phyloP scores from a whole-genome alignment of 2,113 vertebrate genomes.

The Nymphicus hollandicus region DNA sequence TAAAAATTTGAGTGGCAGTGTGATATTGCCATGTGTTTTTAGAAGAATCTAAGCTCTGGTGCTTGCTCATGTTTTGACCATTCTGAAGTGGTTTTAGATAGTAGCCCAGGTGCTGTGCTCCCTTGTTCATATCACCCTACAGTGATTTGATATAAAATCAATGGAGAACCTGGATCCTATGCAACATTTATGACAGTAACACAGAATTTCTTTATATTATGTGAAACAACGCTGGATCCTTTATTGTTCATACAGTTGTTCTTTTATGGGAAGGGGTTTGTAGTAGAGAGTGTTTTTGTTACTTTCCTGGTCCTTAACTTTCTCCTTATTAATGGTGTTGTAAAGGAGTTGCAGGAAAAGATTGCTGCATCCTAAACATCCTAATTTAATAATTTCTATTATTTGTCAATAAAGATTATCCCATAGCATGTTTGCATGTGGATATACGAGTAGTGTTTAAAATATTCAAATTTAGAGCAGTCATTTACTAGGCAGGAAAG shows the following conservation, averaged over 20 bases:
- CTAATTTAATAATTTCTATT: not conserved
- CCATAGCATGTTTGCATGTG: not conserved
- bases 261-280: not conserved
- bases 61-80: not conserved
- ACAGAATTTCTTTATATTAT: not conserved
- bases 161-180: not conserved
- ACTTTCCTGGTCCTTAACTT: not conserved
- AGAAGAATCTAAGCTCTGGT: not conserved
- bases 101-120: not conserved
- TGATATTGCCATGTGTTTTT: not conserved
- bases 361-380: not conserved
- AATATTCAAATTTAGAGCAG: not conserved
- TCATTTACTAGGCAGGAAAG: not conserved
- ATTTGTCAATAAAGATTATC: not conserved
- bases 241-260: not conserved
- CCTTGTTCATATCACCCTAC: not conserved
- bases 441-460: not conserved
- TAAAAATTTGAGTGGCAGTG: not conserved
- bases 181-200: not conserved
- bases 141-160: not conserved
- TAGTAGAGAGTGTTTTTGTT: not conserved
- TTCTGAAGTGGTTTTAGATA: not conserved
- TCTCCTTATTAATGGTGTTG: not conserved
- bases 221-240: not conserved
- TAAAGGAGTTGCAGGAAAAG: not conserved